Conservation (phyloP, 2,797 vertebrate species). For the Propithecus perrieri region DNA sequence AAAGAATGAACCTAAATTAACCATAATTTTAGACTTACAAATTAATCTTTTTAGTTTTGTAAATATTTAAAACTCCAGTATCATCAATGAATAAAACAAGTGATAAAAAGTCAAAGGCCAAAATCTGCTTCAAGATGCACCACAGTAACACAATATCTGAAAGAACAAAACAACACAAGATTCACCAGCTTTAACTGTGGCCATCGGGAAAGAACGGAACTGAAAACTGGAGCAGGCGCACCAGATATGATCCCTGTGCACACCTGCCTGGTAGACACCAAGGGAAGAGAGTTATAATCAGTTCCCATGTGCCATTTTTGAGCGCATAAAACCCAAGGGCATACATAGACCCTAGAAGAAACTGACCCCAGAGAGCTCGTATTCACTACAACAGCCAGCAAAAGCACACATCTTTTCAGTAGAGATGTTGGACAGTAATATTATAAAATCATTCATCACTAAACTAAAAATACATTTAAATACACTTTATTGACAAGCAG, state of each 20-base stretch:
- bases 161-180: constrained; percentile 33
- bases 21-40: neutral
- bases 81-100: constrained; percentile 19
- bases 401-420: constrained; percentile 30
- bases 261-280: neutral
- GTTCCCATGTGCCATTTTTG: neutral
- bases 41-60: neutral
- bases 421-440: neutral
- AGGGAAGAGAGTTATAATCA: constrained; percentile 34
- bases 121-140: constrained; percentile 15
- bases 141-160: neutral
- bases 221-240: neutral
- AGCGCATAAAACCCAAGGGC: neutral
- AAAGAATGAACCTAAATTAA: constrained; percentile 21
- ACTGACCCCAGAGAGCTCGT: constrained; percentile 39
- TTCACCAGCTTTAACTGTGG: constrained; percentile 1
- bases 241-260: neutral
- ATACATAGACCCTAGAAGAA: neutral
- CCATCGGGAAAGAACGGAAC: neutral
- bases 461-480: constrained; percentile 43
- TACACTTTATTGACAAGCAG: constrained; percentile 1
- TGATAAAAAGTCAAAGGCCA: neutral
- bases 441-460: constrained; percentile 49
- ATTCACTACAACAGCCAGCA: constrained; percentile 57
- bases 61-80: constrained; percentile 45